Conservation (phyloP, 64 coral and sea anemone genomes). For the Montipora capricornis region DNA sequence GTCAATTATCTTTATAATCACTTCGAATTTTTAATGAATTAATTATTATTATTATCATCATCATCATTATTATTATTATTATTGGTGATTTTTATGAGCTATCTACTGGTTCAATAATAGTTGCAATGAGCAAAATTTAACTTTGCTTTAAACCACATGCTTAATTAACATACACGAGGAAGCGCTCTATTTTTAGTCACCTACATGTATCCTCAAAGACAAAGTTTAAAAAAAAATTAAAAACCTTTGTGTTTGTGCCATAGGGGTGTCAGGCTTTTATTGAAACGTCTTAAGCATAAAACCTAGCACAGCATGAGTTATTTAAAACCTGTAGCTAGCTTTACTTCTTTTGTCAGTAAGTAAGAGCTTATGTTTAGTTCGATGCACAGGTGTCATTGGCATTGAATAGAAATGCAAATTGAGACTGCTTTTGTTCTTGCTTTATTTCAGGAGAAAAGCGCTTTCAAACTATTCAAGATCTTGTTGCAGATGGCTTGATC, state of each 20-base stretch:
- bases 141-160: no score
- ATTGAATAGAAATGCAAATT: neutral
- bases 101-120: neutral
- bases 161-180: no score
- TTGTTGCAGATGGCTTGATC: slow-evolving; percentile 97
- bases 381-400: neutral
- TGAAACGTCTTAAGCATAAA: neutral
- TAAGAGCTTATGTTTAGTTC: neutral
- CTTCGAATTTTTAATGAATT: neutral
- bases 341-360: neutral
- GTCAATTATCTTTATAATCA: neutral
- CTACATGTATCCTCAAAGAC: neutral
- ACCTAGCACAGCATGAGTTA: slow-evolving; percentile 6
- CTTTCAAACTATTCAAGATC: slow-evolving; percentile 95
- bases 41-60: no score
- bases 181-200: neutral
- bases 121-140: neutral
- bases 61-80: no score
- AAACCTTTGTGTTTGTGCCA: neutral
- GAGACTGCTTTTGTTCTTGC: neutral
- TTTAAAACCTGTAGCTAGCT: neutral
- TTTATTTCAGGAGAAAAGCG: slow-evolving; percentile 85
- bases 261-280: neutral
- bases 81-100: neutral
- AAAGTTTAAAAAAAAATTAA: neutral